These are phyloP conservation scores for Melieria crassipennis DNA, from an alignment of 2,888 invertebrate species.

Conservation along the genomic window DNA sequence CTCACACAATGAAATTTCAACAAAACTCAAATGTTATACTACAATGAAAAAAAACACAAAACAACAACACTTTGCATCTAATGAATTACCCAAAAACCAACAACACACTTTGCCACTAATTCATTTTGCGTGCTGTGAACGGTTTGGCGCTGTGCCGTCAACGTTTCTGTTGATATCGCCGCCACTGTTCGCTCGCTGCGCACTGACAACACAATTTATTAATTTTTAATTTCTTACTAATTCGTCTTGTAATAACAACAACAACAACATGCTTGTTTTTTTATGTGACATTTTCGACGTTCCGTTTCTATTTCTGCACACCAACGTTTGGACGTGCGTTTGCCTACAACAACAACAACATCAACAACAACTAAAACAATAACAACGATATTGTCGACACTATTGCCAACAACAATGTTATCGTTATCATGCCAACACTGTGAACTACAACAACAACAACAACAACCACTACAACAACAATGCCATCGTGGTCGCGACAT, in stretches of 20 bases:
- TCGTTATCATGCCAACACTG: neutral
- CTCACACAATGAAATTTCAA: slow-evolving; percentile 5
- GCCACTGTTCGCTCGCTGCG: neutral
- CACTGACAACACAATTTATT: neutral
- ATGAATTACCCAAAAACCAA: neutral
- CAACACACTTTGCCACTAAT: neutral
- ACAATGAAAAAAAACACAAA: neutral
- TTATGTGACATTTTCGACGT: neutral
- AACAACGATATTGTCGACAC: too few relatives aligned
- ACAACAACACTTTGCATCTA: neutral
- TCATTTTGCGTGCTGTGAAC: neutral
- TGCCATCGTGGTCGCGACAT: neutral
- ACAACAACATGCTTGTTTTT: neutral
- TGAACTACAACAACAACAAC: too few relatives aligned
- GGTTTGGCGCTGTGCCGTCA: neutral
- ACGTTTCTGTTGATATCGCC: neutral
- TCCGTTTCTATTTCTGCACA: neutral
- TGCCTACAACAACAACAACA: slow-evolving; percentile 11
- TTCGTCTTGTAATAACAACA: too few relatives aligned
- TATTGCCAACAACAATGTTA: neutral
- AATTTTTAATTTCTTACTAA: too few relatives aligned
- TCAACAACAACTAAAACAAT: neutral
- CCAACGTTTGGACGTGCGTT: neutral
- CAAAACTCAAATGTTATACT: neutral
- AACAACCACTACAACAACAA: neutral